phyloP scores from a whole-genome alignment of 2,113 vertebrate genomes.

The Gnathonemus echidnorhynchus region DNA sequence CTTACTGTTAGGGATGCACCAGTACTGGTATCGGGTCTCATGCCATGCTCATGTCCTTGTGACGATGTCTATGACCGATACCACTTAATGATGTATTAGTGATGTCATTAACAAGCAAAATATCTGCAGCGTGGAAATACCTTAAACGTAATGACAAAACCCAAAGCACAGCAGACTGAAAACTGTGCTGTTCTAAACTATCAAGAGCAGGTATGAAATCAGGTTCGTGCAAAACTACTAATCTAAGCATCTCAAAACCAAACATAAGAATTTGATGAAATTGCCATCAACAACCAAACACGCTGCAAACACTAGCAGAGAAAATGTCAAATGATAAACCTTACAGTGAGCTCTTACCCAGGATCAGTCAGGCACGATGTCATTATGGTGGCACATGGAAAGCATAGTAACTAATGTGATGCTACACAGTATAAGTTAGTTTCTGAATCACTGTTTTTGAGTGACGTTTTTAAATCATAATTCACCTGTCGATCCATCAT shows the following conservation, averaged over 20 bases:
- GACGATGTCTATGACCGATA: neutral
- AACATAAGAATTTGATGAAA: neutral
- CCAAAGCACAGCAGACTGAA: neutral
- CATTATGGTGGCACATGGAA: too few species aligned
- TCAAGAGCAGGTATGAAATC: neutral
- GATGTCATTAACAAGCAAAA: neutral
- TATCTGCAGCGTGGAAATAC: neutral
- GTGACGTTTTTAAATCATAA: too few species aligned
- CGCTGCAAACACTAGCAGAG: neutral
- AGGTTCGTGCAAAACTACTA: neutral
- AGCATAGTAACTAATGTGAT: too few species aligned
- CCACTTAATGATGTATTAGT: neutral
- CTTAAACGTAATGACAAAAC: neutral
- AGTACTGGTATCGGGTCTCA: neutral
- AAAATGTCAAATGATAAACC: neutral
- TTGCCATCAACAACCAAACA: neutral
- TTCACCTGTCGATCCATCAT: too few species aligned
- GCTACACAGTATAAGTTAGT: too few species aligned
- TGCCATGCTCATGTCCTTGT: neutral
- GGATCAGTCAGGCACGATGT: too few species aligned
- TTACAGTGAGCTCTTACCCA: neutral
- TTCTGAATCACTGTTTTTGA: too few species aligned
- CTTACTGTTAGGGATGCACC: neutral
- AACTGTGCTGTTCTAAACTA: neutral
- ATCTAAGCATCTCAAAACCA: neutral